Percentiles rank a stretch among this genome's conserved stretches.
Evolutionary conservation across 1,140 invertebrate genomes (phyloP).

Genomic region (Cydia pomonella): DNA sequence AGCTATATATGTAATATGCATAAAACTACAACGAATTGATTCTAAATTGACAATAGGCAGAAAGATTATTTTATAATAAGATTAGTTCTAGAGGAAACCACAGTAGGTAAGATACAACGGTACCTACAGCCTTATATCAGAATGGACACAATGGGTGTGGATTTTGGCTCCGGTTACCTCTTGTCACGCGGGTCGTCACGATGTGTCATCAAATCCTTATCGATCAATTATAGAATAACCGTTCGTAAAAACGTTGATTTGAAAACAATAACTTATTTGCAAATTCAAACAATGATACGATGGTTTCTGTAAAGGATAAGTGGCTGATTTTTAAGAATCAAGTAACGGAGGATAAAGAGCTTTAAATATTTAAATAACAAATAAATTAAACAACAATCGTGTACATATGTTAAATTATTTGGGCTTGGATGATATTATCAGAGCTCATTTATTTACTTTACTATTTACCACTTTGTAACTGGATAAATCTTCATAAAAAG

Average conservation of each 20-base stretch:
- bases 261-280: conserved; percentile 22
- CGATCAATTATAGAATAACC: conserved; percentile 32
- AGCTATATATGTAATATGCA: too few species aligned
- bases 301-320: neutral
- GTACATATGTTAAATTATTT: too few species aligned
- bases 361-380: neutral
- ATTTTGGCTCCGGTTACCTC: conserved; percentile 20
- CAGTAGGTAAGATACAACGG: conserved; percentile 4
- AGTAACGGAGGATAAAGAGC: conserved; percentile 2
- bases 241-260: neutral
- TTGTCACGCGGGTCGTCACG: conserved; percentile 9
- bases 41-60: neutral
- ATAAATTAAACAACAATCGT: neutral
- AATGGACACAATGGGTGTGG: conserved; percentile 30
- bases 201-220: conserved; percentile 29
- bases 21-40: neutral
- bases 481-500: too few species aligned
- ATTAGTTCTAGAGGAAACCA: neutral
- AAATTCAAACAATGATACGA: conserved; percentile 10
- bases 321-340: neutral
- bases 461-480: too few species aligned
- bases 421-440: too few species aligned
- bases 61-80: neutral
- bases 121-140: neutral
- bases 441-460: too few species aligned